These are phyloP conservation scores for Ostrea edulis DNA, from an alignment of 1,140 invertebrate genomes.

Conservation along the genomic window DNA sequence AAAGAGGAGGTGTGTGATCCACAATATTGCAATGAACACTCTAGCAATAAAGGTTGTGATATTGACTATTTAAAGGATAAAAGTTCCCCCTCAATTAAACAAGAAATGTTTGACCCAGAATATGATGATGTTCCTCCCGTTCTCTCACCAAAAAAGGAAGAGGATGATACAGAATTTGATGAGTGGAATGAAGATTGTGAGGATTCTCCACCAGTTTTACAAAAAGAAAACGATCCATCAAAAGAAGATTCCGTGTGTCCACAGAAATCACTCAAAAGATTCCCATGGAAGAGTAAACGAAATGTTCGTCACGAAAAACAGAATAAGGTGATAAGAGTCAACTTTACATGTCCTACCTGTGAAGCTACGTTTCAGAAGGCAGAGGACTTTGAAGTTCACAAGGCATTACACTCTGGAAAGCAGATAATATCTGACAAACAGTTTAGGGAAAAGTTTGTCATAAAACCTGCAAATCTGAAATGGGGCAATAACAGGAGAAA, in stretches of 20 bases:
- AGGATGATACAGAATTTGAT: not conserved
- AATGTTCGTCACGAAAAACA: not conserved
- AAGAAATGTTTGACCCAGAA: not conserved
- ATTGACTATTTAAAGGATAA: not conserved
- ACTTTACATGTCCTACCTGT: not conserved
- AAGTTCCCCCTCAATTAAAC: not conserved
- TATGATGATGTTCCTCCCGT: not conserved
- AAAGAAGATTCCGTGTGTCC: not conserved
- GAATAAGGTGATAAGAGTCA: not conserved
- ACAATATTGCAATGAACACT: not conserved
- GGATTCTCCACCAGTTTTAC: conserved; percentile 9
- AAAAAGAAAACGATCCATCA: not conserved
- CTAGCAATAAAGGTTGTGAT: not conserved
- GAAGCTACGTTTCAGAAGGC: not conserved
- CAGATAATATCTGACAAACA: not conserved
- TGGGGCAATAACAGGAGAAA: not conserved
- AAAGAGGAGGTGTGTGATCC: not conserved
- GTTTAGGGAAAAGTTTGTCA: not conserved
- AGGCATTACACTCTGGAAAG: not conserved
- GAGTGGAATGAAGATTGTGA: not conserved
- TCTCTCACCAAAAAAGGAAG: conserved; percentile 1
- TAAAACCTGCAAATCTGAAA: not conserved
- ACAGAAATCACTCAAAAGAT: not conserved
- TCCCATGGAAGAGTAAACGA: not conserved
- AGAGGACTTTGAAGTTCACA: conserved; percentile 22